Percentiles rank a stretch among this genome's conserved stretches.
These are phyloP conservation scores for Drosophila subobscura DNA, from an alignment of 1,140 invertebrate species.

Conservation along the genomic window DNA sequence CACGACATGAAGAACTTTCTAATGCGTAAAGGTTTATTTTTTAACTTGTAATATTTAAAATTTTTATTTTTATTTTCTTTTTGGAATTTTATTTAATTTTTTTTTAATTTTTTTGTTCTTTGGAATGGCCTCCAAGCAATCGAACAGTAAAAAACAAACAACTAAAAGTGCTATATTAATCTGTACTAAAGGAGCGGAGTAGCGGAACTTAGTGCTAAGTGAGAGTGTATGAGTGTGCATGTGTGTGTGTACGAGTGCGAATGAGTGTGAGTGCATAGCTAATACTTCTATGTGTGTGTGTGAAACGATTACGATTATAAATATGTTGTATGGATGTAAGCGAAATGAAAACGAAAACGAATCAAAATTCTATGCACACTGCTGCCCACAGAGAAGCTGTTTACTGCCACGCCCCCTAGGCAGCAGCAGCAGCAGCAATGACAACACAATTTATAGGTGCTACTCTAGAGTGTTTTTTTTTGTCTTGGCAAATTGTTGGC, in stretches of 20 bases:
- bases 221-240: slow-evolving; percentile 15
- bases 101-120: slow-evolving; percentile 29
- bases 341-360: slow-evolving; percentile 12
- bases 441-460: slow-evolving; percentile 51
- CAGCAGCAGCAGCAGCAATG: slow-evolving; percentile 34
- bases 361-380: slow-evolving; percentile 17
- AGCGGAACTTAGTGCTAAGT: slow-evolving; percentile 5
- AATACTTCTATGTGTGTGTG: slow-evolving; percentile 4
- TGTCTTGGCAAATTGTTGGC: slow-evolving; percentile 20
- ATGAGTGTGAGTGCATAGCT: slow-evolving; percentile 30
- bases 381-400: slow-evolving; percentile 50
- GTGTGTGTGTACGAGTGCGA: slow-evolving; percentile 11
- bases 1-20: slow-evolving; percentile 78
- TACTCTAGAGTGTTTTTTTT: slow-evolving; percentile 46
- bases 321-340: slow-evolving; percentile 19
- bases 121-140: neutral
- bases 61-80: slow-evolving; percentile 17
- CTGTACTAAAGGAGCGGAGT: slow-evolving; percentile 66
- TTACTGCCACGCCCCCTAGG: slow-evolving; percentile 64
- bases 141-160: slow-evolving; percentile 29
- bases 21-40: slow-evolving; percentile 53
- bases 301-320: slow-evolving; percentile 13
- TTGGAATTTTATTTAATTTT: slow-evolving; percentile 30
- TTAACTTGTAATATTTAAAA: slow-evolving; percentile 24
- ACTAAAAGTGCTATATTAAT: slow-evolving; percentile 73